Conservation (phyloP, 35 echinoderm and acorn worm genomes). For the Heliocidaris erythrogramma region DNA sequence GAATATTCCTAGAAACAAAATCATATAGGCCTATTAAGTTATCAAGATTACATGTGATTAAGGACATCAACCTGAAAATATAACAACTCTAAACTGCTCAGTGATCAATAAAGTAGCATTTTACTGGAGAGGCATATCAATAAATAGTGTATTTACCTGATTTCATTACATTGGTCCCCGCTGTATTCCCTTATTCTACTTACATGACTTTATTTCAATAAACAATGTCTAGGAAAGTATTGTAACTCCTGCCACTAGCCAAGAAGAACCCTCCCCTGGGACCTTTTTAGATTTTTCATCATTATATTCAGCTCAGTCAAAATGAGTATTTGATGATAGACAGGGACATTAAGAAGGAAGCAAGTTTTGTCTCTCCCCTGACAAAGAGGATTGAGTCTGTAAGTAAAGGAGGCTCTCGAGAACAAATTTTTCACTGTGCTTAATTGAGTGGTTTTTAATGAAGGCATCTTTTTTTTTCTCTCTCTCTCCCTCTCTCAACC, state of each 20-base stretch:
- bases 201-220: neutral
- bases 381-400: neutral
- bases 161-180: neutral
- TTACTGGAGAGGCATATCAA: neutral
- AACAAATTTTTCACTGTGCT: neutral
- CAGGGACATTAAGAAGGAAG: neutral
- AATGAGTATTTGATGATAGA: slow-evolving; percentile 3
- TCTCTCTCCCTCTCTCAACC: neutral
- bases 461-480: neutral
- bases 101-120: neutral
- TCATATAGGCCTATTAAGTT: too few relatives aligned
- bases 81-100: neutral
- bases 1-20: too few relatives aligned
- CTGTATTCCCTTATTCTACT: neutral
- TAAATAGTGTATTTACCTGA: neutral
- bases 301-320: neutral
- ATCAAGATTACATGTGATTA: too few relatives aligned
- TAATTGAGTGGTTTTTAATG: slow-evolving; percentile 5
- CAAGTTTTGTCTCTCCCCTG: neutral
- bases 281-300: neutral
- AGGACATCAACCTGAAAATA: neutral
- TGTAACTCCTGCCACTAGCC: neutral
- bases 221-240: neutral
- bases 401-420: neutral
- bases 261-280: neutral